Evolutionary conservation across 2,113 vertebrate species (phyloP).

Genomic region (Passer montanus): DNA sequence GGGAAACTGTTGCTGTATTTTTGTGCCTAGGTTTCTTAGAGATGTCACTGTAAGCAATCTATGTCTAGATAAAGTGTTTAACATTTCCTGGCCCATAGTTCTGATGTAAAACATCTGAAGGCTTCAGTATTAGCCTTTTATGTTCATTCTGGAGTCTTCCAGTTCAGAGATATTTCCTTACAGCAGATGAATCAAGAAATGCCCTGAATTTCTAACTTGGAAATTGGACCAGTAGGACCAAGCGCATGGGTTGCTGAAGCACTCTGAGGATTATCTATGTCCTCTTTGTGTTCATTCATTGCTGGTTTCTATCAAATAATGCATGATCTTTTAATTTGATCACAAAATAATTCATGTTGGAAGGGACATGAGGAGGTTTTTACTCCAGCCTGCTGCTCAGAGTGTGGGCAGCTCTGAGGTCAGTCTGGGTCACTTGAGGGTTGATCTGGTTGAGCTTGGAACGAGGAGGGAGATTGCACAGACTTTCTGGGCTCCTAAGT

Average conservation of each 20-base stretch:
- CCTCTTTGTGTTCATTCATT: not conserved
- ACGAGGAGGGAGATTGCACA: not conserved
- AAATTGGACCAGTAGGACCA: not conserved
- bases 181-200: not conserved
- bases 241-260: not conserved
- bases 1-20: not conserved
- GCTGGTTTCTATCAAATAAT: not conserved
- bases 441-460: not conserved
- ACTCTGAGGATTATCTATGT: not conserved
- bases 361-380: not conserved
- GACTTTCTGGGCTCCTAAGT: not conserved
- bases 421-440: not conserved
- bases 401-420: not conserved
- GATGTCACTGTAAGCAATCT: not conserved
- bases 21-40: not conserved
- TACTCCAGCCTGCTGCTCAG: not conserved
- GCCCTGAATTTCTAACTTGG: not conserved
- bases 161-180: not conserved
- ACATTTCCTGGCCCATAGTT: not conserved
- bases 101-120: not conserved
- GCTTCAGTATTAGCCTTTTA: not conserved
- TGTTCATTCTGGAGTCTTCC: not conserved
- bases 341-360: not conserved
- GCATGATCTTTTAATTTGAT: not conserved
- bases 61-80: not conserved